Evolutionary conservation across 1,140 invertebrate genomes (phyloP), one percentile per base, ranked within the genome.

Genomic region (Bombus waltoni): DNA sequence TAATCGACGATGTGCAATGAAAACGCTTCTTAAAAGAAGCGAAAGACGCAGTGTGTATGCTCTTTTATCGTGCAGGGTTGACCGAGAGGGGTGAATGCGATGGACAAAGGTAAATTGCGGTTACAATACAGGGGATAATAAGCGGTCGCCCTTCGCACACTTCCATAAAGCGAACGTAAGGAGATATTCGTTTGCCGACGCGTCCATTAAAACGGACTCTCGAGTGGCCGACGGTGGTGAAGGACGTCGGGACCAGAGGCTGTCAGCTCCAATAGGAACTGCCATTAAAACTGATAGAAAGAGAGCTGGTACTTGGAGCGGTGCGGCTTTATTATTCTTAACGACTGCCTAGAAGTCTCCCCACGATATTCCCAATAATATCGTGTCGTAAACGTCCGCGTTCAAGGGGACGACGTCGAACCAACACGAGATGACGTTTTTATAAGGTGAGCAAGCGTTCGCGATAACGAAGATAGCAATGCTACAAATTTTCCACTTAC

Each of bases 151-250:
- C 73, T 76, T 44, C 0, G 32, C 40, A 9, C 76, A 38, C 66
- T 70, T 86, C n/a, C 57, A 75, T 86, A 65, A 82, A 86, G 83
- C 73, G 85, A 88, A 65, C 66, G 83, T 89, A 89, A 89, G 88
- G 82, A 83, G 87, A 89, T 88, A 86, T 86, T 86, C 83, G 83
- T 86, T 88, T 81, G 65, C 76, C 85, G 75, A 81, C 84, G 79
- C 78, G 85, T 89, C 87, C 73, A 81, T 89, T 89, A 88, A 89
- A 88, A 89, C 83, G 88, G 83, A 83, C 87, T 86, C 79, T 89
- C 79, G 85, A 89, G 88, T 89, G 88, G 65, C 73, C 87, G 74
- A 85, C 73, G 81, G 57, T 71, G 38, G 70, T 53, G 65, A 86
- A 86, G 83, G 40, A 86, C 81, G 85, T 86, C 88, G 83, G 35